Conservation (phyloP, 2,797 vertebrate species). For the Gymnothorax reevesii region DNA sequence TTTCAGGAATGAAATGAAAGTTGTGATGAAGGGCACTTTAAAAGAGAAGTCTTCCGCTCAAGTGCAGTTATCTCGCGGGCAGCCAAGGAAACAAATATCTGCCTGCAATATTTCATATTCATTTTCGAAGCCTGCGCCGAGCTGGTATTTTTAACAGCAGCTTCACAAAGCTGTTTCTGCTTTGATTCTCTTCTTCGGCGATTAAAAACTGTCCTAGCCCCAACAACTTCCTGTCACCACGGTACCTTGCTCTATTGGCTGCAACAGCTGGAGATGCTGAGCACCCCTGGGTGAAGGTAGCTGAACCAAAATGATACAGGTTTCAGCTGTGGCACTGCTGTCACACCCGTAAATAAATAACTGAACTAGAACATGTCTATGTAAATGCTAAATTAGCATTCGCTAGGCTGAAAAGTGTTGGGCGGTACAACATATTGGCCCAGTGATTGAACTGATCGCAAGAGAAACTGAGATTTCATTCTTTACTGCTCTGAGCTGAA, state of each 20-base stretch:
- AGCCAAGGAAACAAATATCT: conserved; percentile 31
- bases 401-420: neutral
- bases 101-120: conserved; percentile 5
- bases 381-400: conserved; percentile 1
- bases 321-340: neutral
- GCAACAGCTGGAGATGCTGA: neutral
- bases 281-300: neutral
- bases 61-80: conserved; percentile 29
- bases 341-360: neutral
- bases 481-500: neutral
- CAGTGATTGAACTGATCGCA: neutral
- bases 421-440: neutral
- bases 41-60: conserved; percentile 37
- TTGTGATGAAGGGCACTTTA: conserved; percentile 44
- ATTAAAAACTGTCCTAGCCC: neutral
- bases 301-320: neutral
- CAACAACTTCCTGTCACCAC: neutral
- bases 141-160: conserved; percentile 26
- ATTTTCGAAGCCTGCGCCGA: neutral
- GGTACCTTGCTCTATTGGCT: neutral
- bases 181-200: conserved; percentile 11
- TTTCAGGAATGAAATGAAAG: conserved; percentile 47
- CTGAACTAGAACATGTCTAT: neutral
- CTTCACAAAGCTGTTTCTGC: conserved; percentile 2
- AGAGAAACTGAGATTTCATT: neutral